Conservation (phyloP, 2,113 vertebrate genomes). For the pig (Sus scrofa) region T2T-Sscrofa CM000820.6:96234001-96234500, state of each 20-base stretch:
- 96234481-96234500: too few relatives aligned
- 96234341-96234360: not conserved
- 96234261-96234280: not conserved
- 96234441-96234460: too few relatives aligned
- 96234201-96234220: not conserved
- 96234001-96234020: not conserved
- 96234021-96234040: not conserved
- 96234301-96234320: not conserved
- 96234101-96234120: not conserved
- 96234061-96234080: not conserved
- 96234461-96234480: too few relatives aligned
- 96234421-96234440: too few relatives aligned
- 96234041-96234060: not conserved
- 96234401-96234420: too few relatives aligned
- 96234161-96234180: not conserved
- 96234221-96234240: not conserved
- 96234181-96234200: not conserved
- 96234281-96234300: not conserved
- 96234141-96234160: not conserved
- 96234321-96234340: not conserved
- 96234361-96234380: too few relatives aligned
- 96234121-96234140: not conserved
- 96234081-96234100: not conserved
- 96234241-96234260: not conserved
- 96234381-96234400: too few relatives aligned